Evolutionary conservation across 2,888 invertebrate genomes (phyloP), one percentile per base, ranked within the genome.

Genomic region (Zygothrica quintamaculata): DNA sequence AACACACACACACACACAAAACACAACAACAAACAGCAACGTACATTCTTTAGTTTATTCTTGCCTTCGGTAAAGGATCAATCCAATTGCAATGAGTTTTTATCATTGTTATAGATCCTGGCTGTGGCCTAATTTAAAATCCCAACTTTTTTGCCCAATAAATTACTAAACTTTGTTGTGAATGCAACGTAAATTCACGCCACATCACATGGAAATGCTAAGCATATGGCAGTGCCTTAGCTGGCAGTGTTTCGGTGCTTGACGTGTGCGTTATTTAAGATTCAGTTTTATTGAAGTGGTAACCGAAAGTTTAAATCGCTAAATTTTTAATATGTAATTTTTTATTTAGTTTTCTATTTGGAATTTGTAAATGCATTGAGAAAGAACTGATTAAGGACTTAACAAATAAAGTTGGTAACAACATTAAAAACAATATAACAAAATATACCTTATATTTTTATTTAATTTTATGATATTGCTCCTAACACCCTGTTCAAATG

Each of bases 301-400:
- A 64, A 65, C 36, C 55, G 52, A 58, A 47, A 78, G 71, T 52
- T 62, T 44, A 70, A 85, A 69, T 60, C 47, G 61, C 68, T 43
- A 80, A 79, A 85, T 67, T 84, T 74, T 70, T 68, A 77, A 75
- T 64, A 64, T 84, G 72, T 87, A 86, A 62, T 74, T 72, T 62
- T 68, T 66, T 80, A 75, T 65, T 75, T 75, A 87, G 85, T 81
- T 77, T 84, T 87, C 73, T 68, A 66, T 84, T 87, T 75, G 80
- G 70, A 81, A 80, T 69, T 86, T 80, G 67, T 86, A 85, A 84
- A 77, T 76, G 69, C 87, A 88, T 84, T 82, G 86, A 76, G 84
- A 89, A 89, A 89, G 89, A 89, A 88, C 88, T 88, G 89, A 88
- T 89, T 88, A 88, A 84, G 80, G 71, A 89, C 79, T 77, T 87